A percentile compares a stretch with the other conserved stretches of the same genome.
phyloP scores from a whole-genome alignment of 2,888 invertebrate species.

The Mellilla xanthometata region DNA sequence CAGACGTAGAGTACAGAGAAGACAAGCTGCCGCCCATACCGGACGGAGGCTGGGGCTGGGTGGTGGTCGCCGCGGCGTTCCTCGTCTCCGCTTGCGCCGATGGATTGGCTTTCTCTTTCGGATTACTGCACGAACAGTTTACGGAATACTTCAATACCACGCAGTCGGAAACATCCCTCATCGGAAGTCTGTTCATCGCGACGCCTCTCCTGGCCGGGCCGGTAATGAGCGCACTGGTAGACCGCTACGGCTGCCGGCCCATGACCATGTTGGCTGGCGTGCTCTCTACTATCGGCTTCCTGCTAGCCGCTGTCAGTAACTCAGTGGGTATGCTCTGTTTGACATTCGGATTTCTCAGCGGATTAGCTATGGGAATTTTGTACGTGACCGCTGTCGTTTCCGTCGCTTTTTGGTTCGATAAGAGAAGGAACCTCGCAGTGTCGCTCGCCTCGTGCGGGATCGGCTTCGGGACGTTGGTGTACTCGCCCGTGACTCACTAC shows the following conservation, averaged over 20 bases:
- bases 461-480: slow-evolving; percentile 94
- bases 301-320: slow-evolving; percentile 86
- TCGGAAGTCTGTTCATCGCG: slow-evolving; percentile 94
- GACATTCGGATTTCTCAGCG: slow-evolving; percentile 92
- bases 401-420: slow-evolving; percentile 96
- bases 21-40: slow-evolving; percentile 84
- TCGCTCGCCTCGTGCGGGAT: slow-evolving; percentile 94
- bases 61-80: slow-evolving; percentile 92
- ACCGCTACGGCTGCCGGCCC: slow-evolving; percentile 89
- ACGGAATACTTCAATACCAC: slow-evolving; percentile 89
- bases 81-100: slow-evolving; percentile 95
- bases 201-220: slow-evolving; percentile 93
- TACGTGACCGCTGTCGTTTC: slow-evolving; percentile 95
- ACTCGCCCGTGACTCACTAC: slow-evolving; percentile 91
- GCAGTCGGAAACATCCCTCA: slow-evolving; percentile 92
- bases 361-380: slow-evolving; percentile 90
- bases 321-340: slow-evolving; percentile 89
- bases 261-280: slow-evolving; percentile 89
- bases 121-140: slow-evolving; percentile 92
- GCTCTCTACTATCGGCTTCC: slow-evolving; percentile 88
- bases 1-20: slow-evolving; percentile 58
- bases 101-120: slow-evolving; percentile 96
- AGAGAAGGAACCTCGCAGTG: slow-evolving; percentile 91
- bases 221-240: slow-evolving; percentile 91
- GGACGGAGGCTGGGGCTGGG: slow-evolving; percentile 95